Conservation (phyloP, 2,888 invertebrate genomes). For the Hetaerina titia region DNA sequence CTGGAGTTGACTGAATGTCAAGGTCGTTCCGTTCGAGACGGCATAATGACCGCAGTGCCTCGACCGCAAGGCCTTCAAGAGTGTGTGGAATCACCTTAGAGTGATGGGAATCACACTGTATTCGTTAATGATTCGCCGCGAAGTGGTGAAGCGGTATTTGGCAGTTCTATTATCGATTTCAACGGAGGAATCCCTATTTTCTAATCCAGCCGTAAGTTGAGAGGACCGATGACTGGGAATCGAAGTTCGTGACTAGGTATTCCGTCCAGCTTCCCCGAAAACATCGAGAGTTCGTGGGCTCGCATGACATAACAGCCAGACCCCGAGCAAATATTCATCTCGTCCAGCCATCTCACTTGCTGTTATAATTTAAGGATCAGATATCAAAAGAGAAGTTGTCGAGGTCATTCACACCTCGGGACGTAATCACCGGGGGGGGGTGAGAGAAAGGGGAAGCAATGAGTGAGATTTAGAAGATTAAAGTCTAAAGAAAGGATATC, state of each 20-base stretch:
- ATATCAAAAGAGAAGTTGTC: not conserved
- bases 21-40: slow-evolving; percentile 53
- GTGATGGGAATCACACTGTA: not conserved
- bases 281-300: not conserved
- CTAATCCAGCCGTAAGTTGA: not conserved
- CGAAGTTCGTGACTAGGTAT: not conserved
- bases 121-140: not conserved
- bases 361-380: not conserved
- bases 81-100: not conserved
- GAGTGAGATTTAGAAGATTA: too few relatives aligned
- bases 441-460: too few relatives aligned
- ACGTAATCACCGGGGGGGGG: too few relatives aligned
- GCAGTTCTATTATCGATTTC: slow-evolving; percentile 20
- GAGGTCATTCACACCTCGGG: too few relatives aligned
- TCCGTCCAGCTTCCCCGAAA: not conserved
- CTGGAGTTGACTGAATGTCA: slow-evolving; percentile 54
- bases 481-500: too few relatives aligned
- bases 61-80: not conserved
- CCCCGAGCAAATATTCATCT: not conserved
- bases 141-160: not conserved
- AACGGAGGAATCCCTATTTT: not conserved
- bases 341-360: not conserved
- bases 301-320: not conserved
- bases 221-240: not conserved
- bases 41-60: slow-evolving; percentile 19